These are phyloP conservation scores for Hipposideros larvatus DNA, from an alignment of 2,797 vertebrate species.

Conservation along the genomic window DNA sequence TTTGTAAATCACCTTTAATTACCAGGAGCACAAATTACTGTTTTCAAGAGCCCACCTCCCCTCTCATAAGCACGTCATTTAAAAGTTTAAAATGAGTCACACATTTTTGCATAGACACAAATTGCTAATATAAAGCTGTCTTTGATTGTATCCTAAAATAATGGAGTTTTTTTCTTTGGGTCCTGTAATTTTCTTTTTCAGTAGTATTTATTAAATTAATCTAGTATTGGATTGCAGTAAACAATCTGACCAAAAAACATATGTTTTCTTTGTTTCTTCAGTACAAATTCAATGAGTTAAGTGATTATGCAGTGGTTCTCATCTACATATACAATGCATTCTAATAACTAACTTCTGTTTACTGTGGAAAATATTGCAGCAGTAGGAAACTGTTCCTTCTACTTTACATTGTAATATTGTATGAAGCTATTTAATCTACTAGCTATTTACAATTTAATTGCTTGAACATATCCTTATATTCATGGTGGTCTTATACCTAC, in stretches of 20 bases:
- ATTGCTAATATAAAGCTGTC: constrained; percentile 80
- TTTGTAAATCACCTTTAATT: constrained; percentile 83
- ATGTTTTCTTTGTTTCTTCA: constrained; percentile 78
- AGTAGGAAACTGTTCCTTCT: constrained; percentile 63
- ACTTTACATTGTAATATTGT: constrained; percentile 64
- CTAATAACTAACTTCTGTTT: constrained; percentile 76
- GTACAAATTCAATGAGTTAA: constrained; percentile 73
- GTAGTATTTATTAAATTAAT: constrained; percentile 83
- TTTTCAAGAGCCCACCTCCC: constrained; percentile 63
- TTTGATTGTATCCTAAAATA: constrained; percentile 82
- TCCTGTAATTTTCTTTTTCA: constrained; percentile 83
- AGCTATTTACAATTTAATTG: constrained; percentile 59
- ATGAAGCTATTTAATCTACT: constrained; percentile 54
- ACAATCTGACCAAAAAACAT: constrained; percentile 75
- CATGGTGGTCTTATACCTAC: constrained; percentile 67
- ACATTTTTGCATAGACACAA: constrained; percentile 80
- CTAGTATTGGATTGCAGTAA: constrained; percentile 78
- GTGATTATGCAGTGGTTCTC: constrained; percentile 74
- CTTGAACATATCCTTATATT: constrained; percentile 45
- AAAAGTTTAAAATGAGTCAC: constrained; percentile 81
- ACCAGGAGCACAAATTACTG: constrained; percentile 74
- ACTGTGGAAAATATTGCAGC: constrained; percentile 60
- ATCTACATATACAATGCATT: constrained; percentile 73
- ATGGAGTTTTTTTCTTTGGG: constrained; percentile 64
- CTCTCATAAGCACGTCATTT: constrained; percentile 60